phyloP scores from a whole-genome alignment of 2,113 vertebrate species.

The Dipodomys ordii region DNA sequence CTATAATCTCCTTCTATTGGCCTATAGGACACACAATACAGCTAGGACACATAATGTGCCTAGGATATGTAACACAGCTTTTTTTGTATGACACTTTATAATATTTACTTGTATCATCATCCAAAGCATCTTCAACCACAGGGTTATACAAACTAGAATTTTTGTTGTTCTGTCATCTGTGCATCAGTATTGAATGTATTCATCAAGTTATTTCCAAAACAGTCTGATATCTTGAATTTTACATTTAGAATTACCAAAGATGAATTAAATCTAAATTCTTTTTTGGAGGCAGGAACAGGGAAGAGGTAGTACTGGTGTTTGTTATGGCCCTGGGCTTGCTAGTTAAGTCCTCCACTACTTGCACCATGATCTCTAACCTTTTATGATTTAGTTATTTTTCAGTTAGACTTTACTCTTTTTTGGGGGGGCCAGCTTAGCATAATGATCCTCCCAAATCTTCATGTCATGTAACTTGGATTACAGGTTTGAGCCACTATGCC shows the following conservation, averaged over 20 bases:
- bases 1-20: neutral
- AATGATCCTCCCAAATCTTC: too few relatives aligned
- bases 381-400: too few relatives aligned
- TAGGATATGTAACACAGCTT: too few relatives aligned
- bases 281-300: too few relatives aligned
- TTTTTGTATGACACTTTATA: neutral
- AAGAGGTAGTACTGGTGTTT: too few relatives aligned
- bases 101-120: neutral
- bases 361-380: too few relatives aligned
- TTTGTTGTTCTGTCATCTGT: neutral
- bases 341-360: too few relatives aligned
- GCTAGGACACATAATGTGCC: neutral
- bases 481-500: too few relatives aligned
- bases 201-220: neutral
- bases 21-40: neutral
- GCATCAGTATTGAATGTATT: neutral
- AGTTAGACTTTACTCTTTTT: too few relatives aligned
- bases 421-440: too few relatives aligned
- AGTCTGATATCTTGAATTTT: neutral
- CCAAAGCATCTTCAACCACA: neutral
- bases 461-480: too few relatives aligned
- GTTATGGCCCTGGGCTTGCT: too few relatives aligned
- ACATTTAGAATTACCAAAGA: neutral
- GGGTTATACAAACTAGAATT: neutral
- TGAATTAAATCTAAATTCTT: conserved; percentile 20